These are phyloP conservation scores for Columba livia DNA, from an alignment of 2,113 vertebrate species.

Conservation along the genomic window DNA sequence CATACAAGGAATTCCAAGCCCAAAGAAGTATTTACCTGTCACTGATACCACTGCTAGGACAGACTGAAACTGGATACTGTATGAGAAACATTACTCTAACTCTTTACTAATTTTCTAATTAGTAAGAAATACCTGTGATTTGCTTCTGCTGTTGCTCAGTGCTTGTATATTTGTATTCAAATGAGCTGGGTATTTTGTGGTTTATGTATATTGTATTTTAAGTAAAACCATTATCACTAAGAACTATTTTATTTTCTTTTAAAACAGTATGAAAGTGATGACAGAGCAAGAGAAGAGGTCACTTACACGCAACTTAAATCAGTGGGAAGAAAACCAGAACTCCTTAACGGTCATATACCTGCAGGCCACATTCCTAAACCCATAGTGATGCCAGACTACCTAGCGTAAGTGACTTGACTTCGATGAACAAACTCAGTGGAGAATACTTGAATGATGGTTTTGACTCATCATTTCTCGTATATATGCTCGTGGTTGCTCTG, in stretches of 20 bases:
- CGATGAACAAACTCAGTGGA: not conserved
- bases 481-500: not conserved
- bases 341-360: conserved; percentile 88
- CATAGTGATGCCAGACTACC: conserved; percentile 91
- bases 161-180: not conserved
- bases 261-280: conserved; percentile 61
- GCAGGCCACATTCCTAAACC: conserved; percentile 94
- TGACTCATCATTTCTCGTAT: not conserved
- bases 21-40: not conserved
- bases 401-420: conserved; percentile 83
- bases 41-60: not conserved
- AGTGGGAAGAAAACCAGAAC: conserved; percentile 79
- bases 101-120: not conserved
- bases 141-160: not conserved
- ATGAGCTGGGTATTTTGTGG: not conserved
- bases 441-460: not conserved
- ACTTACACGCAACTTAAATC: conserved; percentile 58
- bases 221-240: not conserved
- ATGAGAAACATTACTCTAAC: not conserved
- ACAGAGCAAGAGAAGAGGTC: conserved; percentile 59
- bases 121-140: not conserved
- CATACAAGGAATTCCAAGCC: not conserved
- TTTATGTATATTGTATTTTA: not conserved
- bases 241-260: not conserved
- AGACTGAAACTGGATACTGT: not conserved